Conservation (phyloP, 1,140 invertebrate genomes). For the Leptinotarsa defecta region DNA sequence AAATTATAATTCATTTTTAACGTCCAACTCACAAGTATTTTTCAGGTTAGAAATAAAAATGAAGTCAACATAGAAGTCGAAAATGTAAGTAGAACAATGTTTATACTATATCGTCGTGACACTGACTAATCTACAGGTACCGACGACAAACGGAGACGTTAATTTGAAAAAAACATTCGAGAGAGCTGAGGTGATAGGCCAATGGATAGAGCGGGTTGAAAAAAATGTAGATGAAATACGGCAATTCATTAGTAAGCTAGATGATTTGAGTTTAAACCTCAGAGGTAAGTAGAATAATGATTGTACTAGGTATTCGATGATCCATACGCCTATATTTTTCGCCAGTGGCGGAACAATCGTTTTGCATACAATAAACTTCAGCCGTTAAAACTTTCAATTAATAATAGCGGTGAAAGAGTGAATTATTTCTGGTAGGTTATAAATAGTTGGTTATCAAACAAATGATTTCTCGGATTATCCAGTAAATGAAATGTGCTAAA, state of each 20-base stretch:
- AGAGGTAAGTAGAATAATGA: constrained; percentile 25
- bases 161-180: constrained; percentile 35
- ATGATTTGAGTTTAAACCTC: constrained; percentile 30
- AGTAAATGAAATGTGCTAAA: too few species aligned
- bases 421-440: too few species aligned
- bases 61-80: constrained; percentile 26
- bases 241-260: constrained; percentile 29
- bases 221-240: constrained; percentile 30
- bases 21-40: neutral
- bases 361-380: too few species aligned
- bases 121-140: too few species aligned
- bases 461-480: too few species aligned
- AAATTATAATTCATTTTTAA: neutral
- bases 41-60: constrained; percentile 20
- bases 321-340: too few species aligned
- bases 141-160: constrained; percentile 17
- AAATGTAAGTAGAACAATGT: constrained; percentile 16
- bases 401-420: too few species aligned
- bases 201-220: constrained; percentile 39
- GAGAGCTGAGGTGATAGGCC: constrained; percentile 34
- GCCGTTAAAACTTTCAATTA: too few species aligned
- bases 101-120: too few species aligned
- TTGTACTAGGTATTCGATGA: too few species aligned
- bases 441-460: too few species aligned
- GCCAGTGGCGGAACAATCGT: too few species aligned